Evolutionary conservation across 2,113 vertebrate genomes (phyloP), one percentile per base, ranked within the genome.

Genomic region (Fulmarus glacialis): DNA sequence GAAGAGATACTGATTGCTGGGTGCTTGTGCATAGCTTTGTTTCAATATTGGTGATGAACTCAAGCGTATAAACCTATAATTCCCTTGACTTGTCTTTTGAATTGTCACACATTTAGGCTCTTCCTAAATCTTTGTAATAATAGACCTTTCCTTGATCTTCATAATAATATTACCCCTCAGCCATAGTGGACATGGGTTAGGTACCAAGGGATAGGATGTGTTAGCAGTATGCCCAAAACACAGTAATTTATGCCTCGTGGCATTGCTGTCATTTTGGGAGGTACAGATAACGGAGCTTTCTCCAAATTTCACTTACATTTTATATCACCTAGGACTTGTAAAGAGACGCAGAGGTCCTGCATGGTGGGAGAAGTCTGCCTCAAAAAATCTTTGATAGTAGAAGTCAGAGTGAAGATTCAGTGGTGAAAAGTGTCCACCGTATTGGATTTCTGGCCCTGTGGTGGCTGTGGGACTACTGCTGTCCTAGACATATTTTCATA

Each of bases 181-280:
- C 50, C 38, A 3, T 0, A 17, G 47, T 6, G 43, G 43, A 0
- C 1, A 6, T 43, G 53, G 8, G 20, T 29, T 22, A 2, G 21
- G 24, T 47, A 3, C 30, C 42, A 20, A 27, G 64, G 58, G 32
- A 4, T 42, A 18, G 53, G 67, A 15, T 34, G 7, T 50, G 32
- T 63, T 27, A 38, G 12, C n/a, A 23, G 27, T 4, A 7, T 27
- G 24, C 29, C 36, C 59, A 40, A 1, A n/a, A 12, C 5, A 2
- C 0, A 1, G 12, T 24, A 19, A 30, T 45, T 26, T 3, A 1
- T 40, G 36, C 15, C 63, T 78, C 8, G 0, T 1, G 6, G 45
- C 42, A 40, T 12, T 73, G 78, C 34, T 84, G 4, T 6, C 6
- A 0, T 4, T n/a, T 60, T 14, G 30, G 40, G 56, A 67, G 40